Conservation (phyloP, 2,797 vertebrate species). For the Micromesistius poutassou region DNA sequence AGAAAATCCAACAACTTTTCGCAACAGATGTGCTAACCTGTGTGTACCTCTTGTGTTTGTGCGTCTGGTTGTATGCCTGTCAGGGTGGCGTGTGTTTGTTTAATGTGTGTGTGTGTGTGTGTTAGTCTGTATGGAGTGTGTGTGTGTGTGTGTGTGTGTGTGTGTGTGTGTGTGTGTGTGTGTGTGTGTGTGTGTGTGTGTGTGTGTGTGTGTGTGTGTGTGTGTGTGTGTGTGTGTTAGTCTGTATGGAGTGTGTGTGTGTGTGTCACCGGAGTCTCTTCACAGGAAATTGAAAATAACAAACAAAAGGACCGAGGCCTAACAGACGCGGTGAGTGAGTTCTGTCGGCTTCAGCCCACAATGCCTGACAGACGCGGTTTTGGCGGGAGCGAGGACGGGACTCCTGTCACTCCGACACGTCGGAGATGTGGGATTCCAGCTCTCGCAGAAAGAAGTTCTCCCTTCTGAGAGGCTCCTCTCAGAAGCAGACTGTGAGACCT, state of each 20-base stretch:
- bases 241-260: background rate
- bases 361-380: too few species aligned
- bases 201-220: background rate
- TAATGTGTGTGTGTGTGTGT: background rate
- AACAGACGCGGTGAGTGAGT: too few species aligned
- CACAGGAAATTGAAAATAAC: background rate
- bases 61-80: background rate
- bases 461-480: too few species aligned
- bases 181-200: background rate
- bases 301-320: background rate
- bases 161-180: too few species aligned
- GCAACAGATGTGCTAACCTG: slow-evolving; percentile 8
- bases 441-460: too few species aligned
- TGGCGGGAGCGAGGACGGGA: too few species aligned
- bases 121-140: slow-evolving; percentile 11
- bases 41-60: background rate
- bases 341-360: too few species aligned
- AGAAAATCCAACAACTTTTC: background rate
- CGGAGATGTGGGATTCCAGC: too few species aligned
- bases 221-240: slow-evolving; percentile 1
- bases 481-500: too few species aligned
- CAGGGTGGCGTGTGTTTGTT: background rate
- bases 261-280: background rate
- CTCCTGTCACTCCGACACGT: too few species aligned
- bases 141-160: slow-evolving; percentile 9